Percentiles rank a stretch among this genome's conserved stretches.
These are phyloP conservation scores for Burhinus bistriatus DNA, from an alignment of 2,113 vertebrate species.

Conservation along the genomic window DNA sequence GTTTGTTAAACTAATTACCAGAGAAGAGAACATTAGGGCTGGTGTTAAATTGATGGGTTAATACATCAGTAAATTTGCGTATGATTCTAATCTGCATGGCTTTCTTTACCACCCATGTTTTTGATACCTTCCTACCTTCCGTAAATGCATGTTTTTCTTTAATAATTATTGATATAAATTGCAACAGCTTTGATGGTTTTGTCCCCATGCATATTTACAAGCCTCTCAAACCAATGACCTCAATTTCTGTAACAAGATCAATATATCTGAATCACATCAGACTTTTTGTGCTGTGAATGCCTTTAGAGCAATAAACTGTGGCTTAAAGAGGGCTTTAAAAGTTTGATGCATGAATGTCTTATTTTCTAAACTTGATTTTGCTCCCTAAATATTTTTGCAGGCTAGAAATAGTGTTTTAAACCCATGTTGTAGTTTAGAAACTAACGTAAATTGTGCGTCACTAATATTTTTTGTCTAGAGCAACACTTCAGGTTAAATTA, in stretches of 20 bases:
- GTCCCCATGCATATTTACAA: not conserved
- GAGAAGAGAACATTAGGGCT: not conserved
- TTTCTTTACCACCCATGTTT: conserved; percentile 49
- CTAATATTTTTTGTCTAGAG: not conserved
- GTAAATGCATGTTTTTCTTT: not conserved
- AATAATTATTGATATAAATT: not conserved
- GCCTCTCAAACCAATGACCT: conserved; percentile 6
- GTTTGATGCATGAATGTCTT: not conserved
- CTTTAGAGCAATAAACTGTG: not conserved
- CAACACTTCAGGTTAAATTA: not conserved
- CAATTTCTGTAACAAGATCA: conserved; percentile 27
- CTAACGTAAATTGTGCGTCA: not conserved
- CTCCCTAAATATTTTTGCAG: not conserved
- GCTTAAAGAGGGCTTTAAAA: not conserved
- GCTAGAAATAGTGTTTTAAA: not conserved
- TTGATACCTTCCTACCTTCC: not conserved
- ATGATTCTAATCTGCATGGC: conserved; percentile 4
- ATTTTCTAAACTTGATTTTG: not conserved
- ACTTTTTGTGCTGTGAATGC: not conserved
- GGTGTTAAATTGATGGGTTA: not conserved
- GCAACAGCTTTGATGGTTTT: not conserved
- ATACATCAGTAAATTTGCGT: not conserved
- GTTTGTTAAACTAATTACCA: conserved; percentile 10
- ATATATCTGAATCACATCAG: conserved; percentile 6
- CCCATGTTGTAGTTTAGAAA: not conserved